These are phyloP conservation scores for Timema podura DNA, from an alignment of 2,888 invertebrate genomes.

Conservation along the genomic window DNA sequence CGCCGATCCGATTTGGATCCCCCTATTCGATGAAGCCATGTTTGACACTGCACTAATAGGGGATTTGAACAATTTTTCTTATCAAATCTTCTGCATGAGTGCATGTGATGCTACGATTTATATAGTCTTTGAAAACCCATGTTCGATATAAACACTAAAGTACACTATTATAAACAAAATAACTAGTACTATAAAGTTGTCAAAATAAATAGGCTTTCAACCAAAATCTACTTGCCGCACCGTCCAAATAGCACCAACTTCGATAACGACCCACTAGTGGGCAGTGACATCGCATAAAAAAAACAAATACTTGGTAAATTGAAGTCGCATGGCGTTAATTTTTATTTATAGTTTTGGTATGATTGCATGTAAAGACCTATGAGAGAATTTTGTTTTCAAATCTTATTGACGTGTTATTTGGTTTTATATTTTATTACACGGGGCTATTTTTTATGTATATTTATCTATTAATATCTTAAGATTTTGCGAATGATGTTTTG, in stretches of 20 bases:
- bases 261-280: constrained; percentile 26
- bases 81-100: constrained; percentile 24
- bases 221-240: constrained; percentile 26
- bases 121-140: constrained; percentile 20
- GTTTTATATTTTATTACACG: no score
- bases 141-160: constrained; percentile 12
- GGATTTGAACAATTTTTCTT: constrained; percentile 20
- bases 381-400: no score
- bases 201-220: constrained; percentile 23
- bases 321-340: no score
- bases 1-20: constrained; percentile 92
- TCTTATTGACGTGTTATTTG: no score
- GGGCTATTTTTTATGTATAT: no score
- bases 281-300: constrained; percentile 27
- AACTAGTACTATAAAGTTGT: constrained; percentile 22
- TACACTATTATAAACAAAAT: constrained; percentile 24
- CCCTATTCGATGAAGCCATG: constrained; percentile 83
- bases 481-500: no score
- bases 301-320: no score
- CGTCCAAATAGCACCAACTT: constrained; percentile 28
- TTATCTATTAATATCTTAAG: no score
- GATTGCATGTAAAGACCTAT: no score
- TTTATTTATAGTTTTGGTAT: no score
- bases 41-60: constrained; percentile 40
- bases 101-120: constrained; percentile 20